Conservation (phyloP, 23 tunicate genomes). For the Phallusia fumigata region DNA sequence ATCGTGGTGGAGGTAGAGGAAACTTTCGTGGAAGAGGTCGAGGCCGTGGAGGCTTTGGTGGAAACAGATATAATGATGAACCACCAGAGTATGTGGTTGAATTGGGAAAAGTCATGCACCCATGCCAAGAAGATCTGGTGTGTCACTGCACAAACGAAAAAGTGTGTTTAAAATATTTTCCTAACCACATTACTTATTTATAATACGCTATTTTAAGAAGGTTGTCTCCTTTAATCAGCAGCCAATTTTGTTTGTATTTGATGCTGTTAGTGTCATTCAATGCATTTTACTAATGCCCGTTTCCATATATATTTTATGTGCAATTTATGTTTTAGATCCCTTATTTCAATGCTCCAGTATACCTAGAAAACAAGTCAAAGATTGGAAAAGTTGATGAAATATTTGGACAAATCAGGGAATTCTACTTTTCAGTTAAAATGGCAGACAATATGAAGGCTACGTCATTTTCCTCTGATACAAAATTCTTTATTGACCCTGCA, state of each 20-base stretch:
- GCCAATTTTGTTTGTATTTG: no score
- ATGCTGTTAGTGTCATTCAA: no score
- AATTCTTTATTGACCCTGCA: conserved; percentile 80
- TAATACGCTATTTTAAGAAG: neutral
- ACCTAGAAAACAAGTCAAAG: conserved; percentile 88
- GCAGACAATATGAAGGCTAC: conserved; percentile 91
- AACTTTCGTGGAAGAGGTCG: conserved; percentile 49
- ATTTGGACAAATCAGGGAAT: conserved; percentile 89
- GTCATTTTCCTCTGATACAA: conserved; percentile 76
- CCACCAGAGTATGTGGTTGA: conserved; percentile 92
- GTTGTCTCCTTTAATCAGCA: no score
- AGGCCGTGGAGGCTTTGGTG: conserved; percentile 54
- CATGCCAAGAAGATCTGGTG: conserved; percentile 98
- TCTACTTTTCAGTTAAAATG: conserved; percentile 86
- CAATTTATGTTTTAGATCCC: conserved; percentile 66
- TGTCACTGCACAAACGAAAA: conserved; percentile 91
- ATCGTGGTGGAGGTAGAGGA: conserved; percentile 85
- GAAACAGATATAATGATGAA: conserved; percentile 46
- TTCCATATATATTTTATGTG: no score
- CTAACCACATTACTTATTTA: no score
- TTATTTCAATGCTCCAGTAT: conserved; percentile 92
- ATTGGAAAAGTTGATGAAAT: conserved; percentile 99
- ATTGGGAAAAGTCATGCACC: conserved; percentile 81
- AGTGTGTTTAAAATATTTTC: conserved; percentile 16
- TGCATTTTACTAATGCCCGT: no score